Evolutionary conservation across 37 sponge, comb jelly and placozoan genomes (phyloP).

Genomic region (Geodia barretti): DNA sequence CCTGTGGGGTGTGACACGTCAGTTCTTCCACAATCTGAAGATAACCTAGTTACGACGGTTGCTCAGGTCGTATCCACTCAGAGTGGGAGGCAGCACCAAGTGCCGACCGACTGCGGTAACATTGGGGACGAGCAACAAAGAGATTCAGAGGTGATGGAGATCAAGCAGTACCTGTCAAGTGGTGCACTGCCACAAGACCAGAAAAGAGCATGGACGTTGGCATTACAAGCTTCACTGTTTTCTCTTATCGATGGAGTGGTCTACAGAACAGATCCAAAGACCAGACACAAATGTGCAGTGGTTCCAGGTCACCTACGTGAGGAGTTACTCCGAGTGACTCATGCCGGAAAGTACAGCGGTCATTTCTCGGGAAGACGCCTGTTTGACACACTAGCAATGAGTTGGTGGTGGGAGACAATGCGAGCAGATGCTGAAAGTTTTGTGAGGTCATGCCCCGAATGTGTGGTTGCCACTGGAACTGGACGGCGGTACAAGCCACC

Average conservation of each 20-base stretch:
- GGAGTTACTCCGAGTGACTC: background rate
- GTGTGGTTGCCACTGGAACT: background rate
- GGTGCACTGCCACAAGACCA: background rate
- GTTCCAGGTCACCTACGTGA: background rate
- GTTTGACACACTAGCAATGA: background rate
- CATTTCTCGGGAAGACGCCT: background rate
- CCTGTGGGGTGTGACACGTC: too few relatives aligned
- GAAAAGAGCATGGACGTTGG: background rate
- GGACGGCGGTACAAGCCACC: background rate
- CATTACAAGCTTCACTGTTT: background rate
- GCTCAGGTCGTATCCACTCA: too few relatives aligned
- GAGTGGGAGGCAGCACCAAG: background rate
- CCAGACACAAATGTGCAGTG: background rate
- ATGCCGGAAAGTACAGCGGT: background rate
- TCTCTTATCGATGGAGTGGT: constrained; percentile 3
- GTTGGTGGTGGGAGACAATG: background rate
- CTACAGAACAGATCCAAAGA: background rate
- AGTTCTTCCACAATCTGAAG: too few relatives aligned
- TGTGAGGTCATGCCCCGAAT: too few relatives aligned
- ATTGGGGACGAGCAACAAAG: background rate
- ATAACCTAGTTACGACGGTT: too few relatives aligned
- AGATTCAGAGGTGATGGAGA: background rate
- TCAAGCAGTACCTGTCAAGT: background rate
- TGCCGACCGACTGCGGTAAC: background rate
- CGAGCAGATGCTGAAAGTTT: background rate